Evolutionary conservation across 2,797 vertebrate genomes (phyloP), one percentile per base, ranked within the genome.

Genomic region (Sebastes glaucus): DNA sequence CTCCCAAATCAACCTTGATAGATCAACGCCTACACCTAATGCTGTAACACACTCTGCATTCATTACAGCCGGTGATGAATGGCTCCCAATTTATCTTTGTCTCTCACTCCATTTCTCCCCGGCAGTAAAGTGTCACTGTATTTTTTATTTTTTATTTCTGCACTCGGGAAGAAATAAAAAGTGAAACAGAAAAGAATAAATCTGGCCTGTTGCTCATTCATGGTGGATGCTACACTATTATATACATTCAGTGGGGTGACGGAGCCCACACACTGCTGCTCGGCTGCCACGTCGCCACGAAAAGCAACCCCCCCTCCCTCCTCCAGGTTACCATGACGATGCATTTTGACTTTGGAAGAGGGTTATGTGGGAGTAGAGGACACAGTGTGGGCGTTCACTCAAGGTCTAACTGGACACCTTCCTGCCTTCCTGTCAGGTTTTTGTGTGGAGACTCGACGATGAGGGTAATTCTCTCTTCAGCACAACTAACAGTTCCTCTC

Each of bases 291-390:
- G 18, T 81, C 46, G 1, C 18, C 65, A 13, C 33, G 61, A 25
- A 61, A 67, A 67, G 8, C 49, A 52, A 52, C 20, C 57, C 57
- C n/a, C 11, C 28, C 28, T 18, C 1, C 35, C 38, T 7, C 6
- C 46, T 22, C 25, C 20, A 20, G 7, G 88, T 93, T 92, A 82
- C 90, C 84, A 93, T 91, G 92, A 81, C 67, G 30, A 88, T 70
- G 10, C 22, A 56, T 68, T 74, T 63, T 42, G 57, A 57, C 63
- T 74, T 61, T 68, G 20, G 57, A 65, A 49, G 64, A 70, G 59
- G 65, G 28, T 73, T 80, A 53, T 5, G 30, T 75, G 33, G 30
- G 63, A 72, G 33, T 5, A 23, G 61, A 76, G 63, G 74, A 76
- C 18, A 11, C 23, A 8, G 7, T 32, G 80, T 56, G 67, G 59